phyloP scores from a whole-genome alignment of 2,797 vertebrate genomes.

The Aphelocoma californica region DNA sequence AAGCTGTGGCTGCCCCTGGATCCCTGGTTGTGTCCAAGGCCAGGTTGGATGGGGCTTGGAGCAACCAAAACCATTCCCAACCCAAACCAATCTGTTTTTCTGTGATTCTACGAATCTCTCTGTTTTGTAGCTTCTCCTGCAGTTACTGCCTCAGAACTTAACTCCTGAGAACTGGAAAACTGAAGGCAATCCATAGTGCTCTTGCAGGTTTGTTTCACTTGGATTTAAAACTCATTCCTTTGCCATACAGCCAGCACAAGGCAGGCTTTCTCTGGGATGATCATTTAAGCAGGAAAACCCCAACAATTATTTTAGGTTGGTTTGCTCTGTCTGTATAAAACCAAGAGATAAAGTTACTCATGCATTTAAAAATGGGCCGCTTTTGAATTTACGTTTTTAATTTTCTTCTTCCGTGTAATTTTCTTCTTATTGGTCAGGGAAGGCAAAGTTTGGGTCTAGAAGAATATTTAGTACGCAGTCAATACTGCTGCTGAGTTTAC shows the following conservation, averaged over 20 bases:
- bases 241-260: not conserved
- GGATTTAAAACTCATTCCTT: not conserved
- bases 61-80: too few relatives aligned
- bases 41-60: rapidly evolving
- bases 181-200: not conserved
- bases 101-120: not conserved
- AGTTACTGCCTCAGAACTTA: not conserved
- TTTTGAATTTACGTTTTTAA: rapidly evolving
- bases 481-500: not conserved
- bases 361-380: rapidly evolving
- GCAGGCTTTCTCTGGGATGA: not conserved
- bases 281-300: not conserved
- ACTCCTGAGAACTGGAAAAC: not conserved
- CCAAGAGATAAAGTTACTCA: not conserved
- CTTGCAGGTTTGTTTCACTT: not conserved
- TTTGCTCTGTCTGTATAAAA: not conserved
- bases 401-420: not conserved
- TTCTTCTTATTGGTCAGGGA: not conserved
- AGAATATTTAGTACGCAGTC: not conserved
- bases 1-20: not conserved
- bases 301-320: not conserved
- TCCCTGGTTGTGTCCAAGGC: not conserved
- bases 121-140: not conserved
- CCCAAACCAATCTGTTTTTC: not conserved
- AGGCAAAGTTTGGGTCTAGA: not conserved